phyloP scores from a whole-genome alignment of 2,888 invertebrate genomes.

The Chymomyza procnemis region DNA sequence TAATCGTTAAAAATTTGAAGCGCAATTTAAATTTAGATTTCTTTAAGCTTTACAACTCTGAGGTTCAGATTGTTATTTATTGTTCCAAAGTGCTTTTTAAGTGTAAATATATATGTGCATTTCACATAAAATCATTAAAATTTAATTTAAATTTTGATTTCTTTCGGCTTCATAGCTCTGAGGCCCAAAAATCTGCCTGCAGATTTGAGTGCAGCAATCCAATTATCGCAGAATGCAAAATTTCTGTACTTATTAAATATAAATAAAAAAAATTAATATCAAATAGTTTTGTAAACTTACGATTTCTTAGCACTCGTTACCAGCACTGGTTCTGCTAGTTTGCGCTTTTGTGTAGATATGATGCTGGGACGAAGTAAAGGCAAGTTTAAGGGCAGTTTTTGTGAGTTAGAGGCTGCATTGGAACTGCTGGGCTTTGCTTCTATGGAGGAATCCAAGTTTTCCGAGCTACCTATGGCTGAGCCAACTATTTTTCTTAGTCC shows the following conservation, averaged over 20 bases:
- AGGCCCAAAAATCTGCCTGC: too few relatives aligned
- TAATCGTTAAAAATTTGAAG: too few relatives aligned
- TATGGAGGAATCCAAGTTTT: conserved; percentile 76
- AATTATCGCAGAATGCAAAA: neutral
- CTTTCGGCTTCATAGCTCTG: neutral
- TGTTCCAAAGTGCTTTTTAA: too few relatives aligned
- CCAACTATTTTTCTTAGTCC: conserved; percentile 89
- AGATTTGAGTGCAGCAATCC: too few relatives aligned
- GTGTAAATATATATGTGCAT: too few relatives aligned
- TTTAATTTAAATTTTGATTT: too few relatives aligned
- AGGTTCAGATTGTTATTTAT: too few relatives aligned
- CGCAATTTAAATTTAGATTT: too few relatives aligned
- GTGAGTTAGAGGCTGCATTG: neutral
- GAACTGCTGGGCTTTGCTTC: neutral
- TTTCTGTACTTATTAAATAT: neutral
- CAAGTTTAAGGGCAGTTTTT: conserved; percentile 42
- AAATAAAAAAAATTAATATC: neutral
- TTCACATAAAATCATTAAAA: too few relatives aligned
- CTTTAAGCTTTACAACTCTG: too few relatives aligned
- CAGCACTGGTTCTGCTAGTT: conserved; percentile 80
- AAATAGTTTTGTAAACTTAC: conserved; percentile 76
- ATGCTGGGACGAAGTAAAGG: conserved; percentile 49
- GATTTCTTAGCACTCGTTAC: conserved; percentile 85
- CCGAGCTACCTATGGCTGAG: conserved; percentile 80
- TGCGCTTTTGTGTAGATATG: conserved; percentile 84